Evolutionary conservation across 2,888 invertebrate species (phyloP).

Genomic region (Lasioglossum calceatum): DNA sequence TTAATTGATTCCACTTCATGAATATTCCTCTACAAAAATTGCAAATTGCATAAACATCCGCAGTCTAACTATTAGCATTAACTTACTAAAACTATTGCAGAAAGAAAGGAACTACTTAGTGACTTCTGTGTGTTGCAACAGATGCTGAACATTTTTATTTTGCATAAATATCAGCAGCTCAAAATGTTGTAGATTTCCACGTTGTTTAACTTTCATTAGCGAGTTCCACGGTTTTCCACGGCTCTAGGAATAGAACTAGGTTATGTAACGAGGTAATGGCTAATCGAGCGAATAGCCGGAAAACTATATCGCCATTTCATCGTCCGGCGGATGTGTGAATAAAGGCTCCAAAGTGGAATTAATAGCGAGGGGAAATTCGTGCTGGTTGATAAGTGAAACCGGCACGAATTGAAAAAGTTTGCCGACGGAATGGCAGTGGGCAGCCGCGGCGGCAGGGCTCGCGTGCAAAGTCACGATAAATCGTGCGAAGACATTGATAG

Average conservation of each 20-base stretch:
- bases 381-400: constrained; percentile 64
- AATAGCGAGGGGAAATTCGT: constrained; percentile 68
- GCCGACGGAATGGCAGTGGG: constrained; percentile 63
- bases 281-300: constrained; percentile 10
- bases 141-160: background rate
- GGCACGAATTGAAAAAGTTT: constrained; percentile 72
- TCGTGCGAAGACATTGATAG: constrained; percentile 71
- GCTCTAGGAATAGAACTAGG: background rate
- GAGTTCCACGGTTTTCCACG: background rate
- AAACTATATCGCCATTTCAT: constrained; percentile 20
- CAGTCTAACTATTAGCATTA: too few species aligned
- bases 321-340: constrained; percentile 59
- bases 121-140: too few species aligned
- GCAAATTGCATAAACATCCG: too few species aligned
- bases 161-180: background rate
- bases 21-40: too few species aligned
- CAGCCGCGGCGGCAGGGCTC: constrained; percentile 51
- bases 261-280: background rate
- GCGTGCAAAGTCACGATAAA: constrained; percentile 72
- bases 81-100: background rate
- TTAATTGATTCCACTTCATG: too few species aligned
- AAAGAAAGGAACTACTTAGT: background rate
- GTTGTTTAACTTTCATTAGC: background rate
- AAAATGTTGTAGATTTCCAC: background rate
- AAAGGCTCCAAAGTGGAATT: constrained; percentile 62